Evolutionary conservation across 1,140 invertebrate genomes (phyloP).

Genomic region (Agrypnia vestita): DNA sequence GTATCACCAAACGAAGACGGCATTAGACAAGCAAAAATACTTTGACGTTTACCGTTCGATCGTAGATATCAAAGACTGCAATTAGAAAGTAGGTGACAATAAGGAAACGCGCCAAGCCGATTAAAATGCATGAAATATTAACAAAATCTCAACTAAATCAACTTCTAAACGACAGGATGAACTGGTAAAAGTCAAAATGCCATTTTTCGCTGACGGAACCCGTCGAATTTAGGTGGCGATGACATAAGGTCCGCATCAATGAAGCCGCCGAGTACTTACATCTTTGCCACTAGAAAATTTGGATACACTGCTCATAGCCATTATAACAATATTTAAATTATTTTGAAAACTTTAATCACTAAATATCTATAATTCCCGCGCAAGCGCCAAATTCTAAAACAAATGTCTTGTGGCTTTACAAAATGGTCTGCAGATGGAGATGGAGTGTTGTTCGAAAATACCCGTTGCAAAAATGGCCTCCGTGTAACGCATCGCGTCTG

Average conservation of each 20-base stretch:
- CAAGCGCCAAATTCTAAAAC: slow-evolving; percentile 36
- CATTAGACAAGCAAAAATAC: neutral
- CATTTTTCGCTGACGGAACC: slow-evolving; percentile 1
- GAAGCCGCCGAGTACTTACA: slow-evolving; percentile 47
- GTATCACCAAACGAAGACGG: neutral
- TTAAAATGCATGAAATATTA: neutral
- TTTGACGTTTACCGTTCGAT: slow-evolving; percentile 31
- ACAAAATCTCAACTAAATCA: neutral
- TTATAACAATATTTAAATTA: slow-evolving; percentile 25
- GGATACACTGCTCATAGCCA: slow-evolving; percentile 49
- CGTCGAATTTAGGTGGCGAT: slow-evolving; percentile 28
- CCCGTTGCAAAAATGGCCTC: slow-evolving; percentile 47
- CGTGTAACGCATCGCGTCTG: slow-evolving; percentile 25
- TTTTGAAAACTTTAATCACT: slow-evolving; percentile 36
- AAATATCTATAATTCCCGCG: slow-evolving; percentile 44
- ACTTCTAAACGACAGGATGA: neutral
- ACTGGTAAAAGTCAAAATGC: slow-evolving; percentile 11
- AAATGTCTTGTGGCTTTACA: slow-evolving; percentile 50
- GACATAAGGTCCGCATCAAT: slow-evolving; percentile 44
- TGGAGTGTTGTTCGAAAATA: slow-evolving; percentile 46
- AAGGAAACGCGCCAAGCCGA: neutral
- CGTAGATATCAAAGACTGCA: neutral
- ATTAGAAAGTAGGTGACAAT: slow-evolving; percentile 44
- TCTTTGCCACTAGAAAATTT: slow-evolving; percentile 44
- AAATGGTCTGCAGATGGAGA: slow-evolving; percentile 55